Percentiles rank a stretch among this genome's conserved stretches.
Conservation (phyloP, 2,113 vertebrate genomes). For the Pavo muticus region DNA sequence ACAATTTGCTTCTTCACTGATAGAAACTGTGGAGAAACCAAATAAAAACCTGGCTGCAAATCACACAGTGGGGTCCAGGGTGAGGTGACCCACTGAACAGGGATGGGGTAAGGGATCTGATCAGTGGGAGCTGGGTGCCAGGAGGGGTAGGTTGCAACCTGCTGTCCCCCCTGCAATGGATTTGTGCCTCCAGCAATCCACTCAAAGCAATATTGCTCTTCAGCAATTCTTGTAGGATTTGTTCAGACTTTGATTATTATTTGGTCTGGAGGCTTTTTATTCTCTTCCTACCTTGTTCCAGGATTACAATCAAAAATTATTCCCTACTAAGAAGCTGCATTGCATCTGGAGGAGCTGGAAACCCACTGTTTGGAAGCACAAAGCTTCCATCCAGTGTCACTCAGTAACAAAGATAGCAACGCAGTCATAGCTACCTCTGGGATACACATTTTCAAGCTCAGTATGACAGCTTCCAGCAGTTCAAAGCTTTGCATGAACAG, state of each 20-base stretch:
- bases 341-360: neutral
- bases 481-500: conserved; percentile 27
- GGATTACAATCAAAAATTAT: neutral
- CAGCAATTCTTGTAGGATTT: neutral
- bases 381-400: neutral
- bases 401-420: neutral
- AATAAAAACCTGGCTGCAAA: neutral
- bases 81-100: neutral
- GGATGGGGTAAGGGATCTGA: neutral
- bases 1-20: neutral
- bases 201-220: neutral
- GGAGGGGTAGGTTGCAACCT: neutral
- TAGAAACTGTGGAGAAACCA: neutral
- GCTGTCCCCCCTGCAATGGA: neutral
- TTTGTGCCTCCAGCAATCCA: neutral
- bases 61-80: neutral
- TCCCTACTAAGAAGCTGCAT: neutral
- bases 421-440: neutral
- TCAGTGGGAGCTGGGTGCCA: rapidly evolving
- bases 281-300: neutral
- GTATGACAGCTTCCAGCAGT: neutral
- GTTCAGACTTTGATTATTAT: neutral
- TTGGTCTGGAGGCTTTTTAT: rapidly evolving
- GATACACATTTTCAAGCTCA: neutral
- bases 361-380: neutral